Base-by-base conservation (phyloP, 2,113 vertebrate genomes). In the Caretta caretta region DNA sequence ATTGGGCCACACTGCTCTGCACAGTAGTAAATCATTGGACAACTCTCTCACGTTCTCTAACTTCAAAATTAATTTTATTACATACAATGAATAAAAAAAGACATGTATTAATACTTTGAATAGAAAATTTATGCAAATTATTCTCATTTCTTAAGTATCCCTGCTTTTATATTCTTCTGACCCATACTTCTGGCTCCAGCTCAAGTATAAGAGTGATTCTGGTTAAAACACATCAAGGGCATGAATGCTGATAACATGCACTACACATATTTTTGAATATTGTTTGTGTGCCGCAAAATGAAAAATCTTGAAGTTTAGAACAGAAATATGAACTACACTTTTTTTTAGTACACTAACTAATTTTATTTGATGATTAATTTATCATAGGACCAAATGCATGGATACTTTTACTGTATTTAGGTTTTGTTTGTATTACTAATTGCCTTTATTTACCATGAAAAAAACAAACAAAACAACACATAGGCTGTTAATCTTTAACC, bases 381-480 rank as follows among this genome's bases (percentile, higher is more conserved):
- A 95, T 95, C 78, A 93, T 83, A 88, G 81, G 31, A 69, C 29
- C 31, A 69, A 16, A 69, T 35, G 62, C 22, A 94, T 2, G 93
- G 93, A 95, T 90, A n/a, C 17, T 19, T 69, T n/a, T 69, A 95
- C 25, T 29, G 38, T 42, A 57, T 24, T 82, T 93, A 78, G 50
- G 85, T 97, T 97, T 97, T 93, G 90, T 85, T 96, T 96, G 95
- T 97, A 97, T 94, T 97, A 94, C 80, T 92, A 96, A 46, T 93
- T 96, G 93, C 87, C 85, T 93, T 93, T 69, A 93, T 84, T 94
- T 89, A 93, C 82, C 93, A 92, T 46, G 86, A 85, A 90, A 91
- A 96, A 92, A 96, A 24, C 9, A 51, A 53, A 53, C 24, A 62
- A 31, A 69, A n/a, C 27, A 69, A 20, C 35, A 69, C 29, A 92